These are phyloP conservation scores for Drosophila greeni DNA, from an alignment of 2,888 invertebrate genomes.

Conservation along the genomic window DNA sequence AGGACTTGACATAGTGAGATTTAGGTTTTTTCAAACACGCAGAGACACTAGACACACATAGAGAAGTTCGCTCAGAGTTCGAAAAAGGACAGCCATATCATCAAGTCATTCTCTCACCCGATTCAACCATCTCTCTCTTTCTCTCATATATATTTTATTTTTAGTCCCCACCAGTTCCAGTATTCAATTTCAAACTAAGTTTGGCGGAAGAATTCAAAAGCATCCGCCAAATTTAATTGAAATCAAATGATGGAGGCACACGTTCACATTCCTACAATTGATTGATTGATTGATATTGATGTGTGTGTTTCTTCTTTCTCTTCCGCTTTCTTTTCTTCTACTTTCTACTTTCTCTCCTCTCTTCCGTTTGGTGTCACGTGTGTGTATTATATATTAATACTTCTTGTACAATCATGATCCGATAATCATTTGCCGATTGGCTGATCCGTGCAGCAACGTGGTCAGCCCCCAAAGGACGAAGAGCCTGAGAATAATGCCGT, in stretches of 20 bases:
- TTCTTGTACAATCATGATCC: conserved; percentile 46
- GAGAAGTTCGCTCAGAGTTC: background rate
- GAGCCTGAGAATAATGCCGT: conserved; percentile 75
- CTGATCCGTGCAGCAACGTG: conserved; percentile 67
- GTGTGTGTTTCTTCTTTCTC: conserved; percentile 39
- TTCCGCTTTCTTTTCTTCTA: conserved; percentile 55
- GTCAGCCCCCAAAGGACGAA: conserved; percentile 77
- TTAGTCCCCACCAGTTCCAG: background rate
- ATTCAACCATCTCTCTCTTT: background rate
- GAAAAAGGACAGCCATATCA: conserved; percentile 1
- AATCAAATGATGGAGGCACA: background rate
- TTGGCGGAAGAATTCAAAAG: background rate
- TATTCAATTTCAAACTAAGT: background rate
- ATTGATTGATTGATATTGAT: conserved; percentile 33
- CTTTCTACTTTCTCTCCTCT: conserved; percentile 53
- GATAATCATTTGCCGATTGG: conserved; percentile 23
- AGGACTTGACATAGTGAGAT: background rate
- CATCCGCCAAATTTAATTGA: background rate
- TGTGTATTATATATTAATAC: conserved; percentile 26
- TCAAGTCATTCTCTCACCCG: background rate
- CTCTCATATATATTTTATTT: too few relatives aligned
- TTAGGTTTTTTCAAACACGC: background rate
- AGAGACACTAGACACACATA: background rate
- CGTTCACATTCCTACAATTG: conserved; percentile 7
- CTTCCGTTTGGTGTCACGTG: conserved; percentile 51